A percentile compares a stretch with the other conserved stretches of the same genome.
Evolutionary conservation across 2,797 vertebrate genomes (phyloP).

Genomic region (Acestrorhynchus altus): DNA sequence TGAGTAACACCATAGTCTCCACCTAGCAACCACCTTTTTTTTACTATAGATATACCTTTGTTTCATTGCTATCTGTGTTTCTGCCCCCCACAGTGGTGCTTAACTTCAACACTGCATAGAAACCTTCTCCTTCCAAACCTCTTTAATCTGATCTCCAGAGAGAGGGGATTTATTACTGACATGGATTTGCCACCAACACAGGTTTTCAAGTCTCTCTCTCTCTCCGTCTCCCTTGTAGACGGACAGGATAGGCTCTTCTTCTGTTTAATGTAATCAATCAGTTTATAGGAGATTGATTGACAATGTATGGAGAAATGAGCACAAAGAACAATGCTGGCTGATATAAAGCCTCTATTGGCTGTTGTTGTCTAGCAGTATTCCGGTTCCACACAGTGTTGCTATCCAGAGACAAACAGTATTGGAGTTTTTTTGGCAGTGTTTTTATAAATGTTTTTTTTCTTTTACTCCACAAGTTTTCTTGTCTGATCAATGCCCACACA

Average conservation of each 20-base stretch:
- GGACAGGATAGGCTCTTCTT: conserved; percentile 27
- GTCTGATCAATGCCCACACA: not conserved
- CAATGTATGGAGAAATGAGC: not conserved
- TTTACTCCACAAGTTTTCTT: not conserved
- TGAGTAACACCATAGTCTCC: not conserved
- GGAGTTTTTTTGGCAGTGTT: not conserved
- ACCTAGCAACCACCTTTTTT: conserved; percentile 8
- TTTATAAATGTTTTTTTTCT: not conserved
- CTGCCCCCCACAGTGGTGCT: conserved; percentile 30
- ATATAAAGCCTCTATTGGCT: conserved; percentile 1
- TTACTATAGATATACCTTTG: conserved; percentile 35
- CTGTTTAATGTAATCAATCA: conserved; percentile 31
- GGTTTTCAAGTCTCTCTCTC: conserved; percentile 27
- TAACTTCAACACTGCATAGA: conserved; percentile 36
- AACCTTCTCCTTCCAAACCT: conserved; percentile 48
- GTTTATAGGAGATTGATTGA: conserved; percentile 24
- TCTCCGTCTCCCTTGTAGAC: conserved; percentile 26
- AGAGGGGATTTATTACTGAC: conserved; percentile 44
- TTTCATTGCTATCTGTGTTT: conserved; percentile 41
- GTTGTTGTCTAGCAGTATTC: not conserved
- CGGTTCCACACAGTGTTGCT: not conserved
- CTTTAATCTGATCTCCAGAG: conserved; percentile 55
- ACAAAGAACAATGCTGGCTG: not conserved
- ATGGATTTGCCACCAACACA: conserved; percentile 40
- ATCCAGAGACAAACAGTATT: not conserved